phyloP scores from a whole-genome alignment of 2,113 vertebrate species.

The Hyla sarda region DNA sequence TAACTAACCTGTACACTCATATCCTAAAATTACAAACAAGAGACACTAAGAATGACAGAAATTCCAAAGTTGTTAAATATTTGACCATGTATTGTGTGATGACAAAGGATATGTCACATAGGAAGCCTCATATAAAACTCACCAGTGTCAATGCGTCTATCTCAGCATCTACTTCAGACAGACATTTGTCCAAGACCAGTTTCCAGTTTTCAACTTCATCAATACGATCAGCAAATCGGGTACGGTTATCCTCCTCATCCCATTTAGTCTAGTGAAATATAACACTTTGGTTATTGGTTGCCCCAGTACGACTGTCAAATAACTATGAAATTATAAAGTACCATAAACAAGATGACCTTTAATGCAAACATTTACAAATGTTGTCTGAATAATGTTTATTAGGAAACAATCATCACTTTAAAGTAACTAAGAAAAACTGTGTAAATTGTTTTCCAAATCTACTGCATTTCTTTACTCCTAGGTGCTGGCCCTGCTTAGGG shows the following conservation, averaged over 20 bases:
- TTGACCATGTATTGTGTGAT: background rate
- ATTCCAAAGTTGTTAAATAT: background rate
- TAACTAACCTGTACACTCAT: background rate
- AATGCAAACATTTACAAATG: too few species aligned
- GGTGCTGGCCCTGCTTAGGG: too few species aligned
- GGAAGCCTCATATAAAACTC: constrained; percentile 51
- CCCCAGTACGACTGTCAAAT: background rate
- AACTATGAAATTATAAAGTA: too few species aligned
- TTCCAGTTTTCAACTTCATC: constrained; percentile 80
- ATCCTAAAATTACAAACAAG: background rate
- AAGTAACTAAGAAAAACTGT: too few species aligned
- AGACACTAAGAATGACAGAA: background rate
- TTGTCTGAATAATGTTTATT: too few species aligned
- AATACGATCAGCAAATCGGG: constrained; percentile 80
- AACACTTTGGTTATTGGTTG: background rate
- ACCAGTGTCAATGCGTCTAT: constrained; percentile 84
- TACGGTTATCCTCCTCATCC: constrained; percentile 83
- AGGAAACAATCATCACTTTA: too few species aligned
- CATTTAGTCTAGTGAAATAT: constrained; percentile 77
- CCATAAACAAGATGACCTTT: too few species aligned
- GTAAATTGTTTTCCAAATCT: too few species aligned
- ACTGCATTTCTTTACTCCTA: too few species aligned
- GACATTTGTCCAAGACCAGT: constrained; percentile 80
- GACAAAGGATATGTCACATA: too few species aligned
- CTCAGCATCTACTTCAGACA: constrained; percentile 82